Conservation (phyloP, 2,797 vertebrate genomes). For the Eremophila alpestris region DNA sequence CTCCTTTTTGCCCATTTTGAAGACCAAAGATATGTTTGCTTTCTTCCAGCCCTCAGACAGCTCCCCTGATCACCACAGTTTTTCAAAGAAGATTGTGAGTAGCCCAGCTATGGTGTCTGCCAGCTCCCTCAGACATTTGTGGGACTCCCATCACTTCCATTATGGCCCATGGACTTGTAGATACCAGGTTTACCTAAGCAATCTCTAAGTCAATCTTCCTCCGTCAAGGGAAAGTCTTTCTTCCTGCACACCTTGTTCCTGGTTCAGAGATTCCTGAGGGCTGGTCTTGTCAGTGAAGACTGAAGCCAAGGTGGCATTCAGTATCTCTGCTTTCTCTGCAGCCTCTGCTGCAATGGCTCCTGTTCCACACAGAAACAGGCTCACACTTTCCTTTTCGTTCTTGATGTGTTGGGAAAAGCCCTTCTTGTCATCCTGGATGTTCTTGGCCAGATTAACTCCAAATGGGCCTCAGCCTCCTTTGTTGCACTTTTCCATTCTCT, state of each 20-base stretch:
- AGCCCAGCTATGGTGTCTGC: neutral
- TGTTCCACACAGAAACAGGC: neutral
- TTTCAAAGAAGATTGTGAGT: neutral
- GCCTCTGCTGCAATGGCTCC: neutral
- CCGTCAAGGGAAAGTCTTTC: neutral
- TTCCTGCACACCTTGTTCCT: neutral
- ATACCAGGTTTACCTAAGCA: neutral
- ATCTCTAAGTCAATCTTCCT: neutral
- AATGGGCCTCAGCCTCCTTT: neutral
- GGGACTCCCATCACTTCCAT: neutral
- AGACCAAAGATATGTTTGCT: neutral
- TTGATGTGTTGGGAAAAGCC: neutral
- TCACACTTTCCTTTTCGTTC: neutral
- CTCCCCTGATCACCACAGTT: accelerated
- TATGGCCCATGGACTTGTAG: neutral
- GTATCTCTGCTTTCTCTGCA: neutral
- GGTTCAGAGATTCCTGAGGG: neutral
- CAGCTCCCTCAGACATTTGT: neutral
- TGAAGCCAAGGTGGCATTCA: neutral
- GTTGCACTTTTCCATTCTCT: neutral
- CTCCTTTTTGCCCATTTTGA: neutral
- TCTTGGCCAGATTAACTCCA: neutral
- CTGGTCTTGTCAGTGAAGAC: neutral
- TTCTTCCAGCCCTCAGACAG: neutral
- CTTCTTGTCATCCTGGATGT: neutral